Evolutionary conservation across 2,797 vertebrate species (phyloP).

Genomic region (Hemibagrus guttatus): DNA sequence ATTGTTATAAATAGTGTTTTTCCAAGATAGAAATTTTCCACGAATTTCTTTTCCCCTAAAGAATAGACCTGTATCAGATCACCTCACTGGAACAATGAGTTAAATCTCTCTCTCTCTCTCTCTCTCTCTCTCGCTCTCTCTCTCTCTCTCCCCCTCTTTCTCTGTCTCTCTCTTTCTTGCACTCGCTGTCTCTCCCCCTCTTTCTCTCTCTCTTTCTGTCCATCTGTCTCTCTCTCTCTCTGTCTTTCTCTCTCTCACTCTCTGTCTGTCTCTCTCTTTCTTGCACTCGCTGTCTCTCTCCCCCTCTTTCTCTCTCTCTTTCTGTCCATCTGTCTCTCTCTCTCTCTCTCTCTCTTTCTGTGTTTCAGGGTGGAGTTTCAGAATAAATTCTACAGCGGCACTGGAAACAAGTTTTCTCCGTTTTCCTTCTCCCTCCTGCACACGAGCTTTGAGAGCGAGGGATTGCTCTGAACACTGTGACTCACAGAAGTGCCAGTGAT

Average conservation of each 20-base stretch:
- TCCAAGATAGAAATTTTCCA: neutral
- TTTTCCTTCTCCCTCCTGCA: constrained; percentile 86
- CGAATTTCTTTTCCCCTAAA: too few species aligned
- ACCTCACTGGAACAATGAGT: neutral
- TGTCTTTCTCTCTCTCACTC: neutral
- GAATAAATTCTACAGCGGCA: constrained; percentile 93
- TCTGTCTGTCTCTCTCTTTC: neutral
- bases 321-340: constrained; percentile 33
- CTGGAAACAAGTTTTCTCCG: constrained; percentile 90
- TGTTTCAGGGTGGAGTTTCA: constrained; percentile 95
- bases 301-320: neutral
- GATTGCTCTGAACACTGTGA: constrained; percentile 66
- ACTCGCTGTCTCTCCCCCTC: too few species aligned
- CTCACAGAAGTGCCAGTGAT: neutral
- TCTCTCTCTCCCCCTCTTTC: constrained; percentile 39
- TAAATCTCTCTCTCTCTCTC: neutral
- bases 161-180: constrained; percentile 28
- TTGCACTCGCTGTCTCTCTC: neutral
- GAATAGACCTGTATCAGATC: neutral
- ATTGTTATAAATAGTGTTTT: too few species aligned
- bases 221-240: neutral
- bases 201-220: neutral
- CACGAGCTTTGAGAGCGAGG: constrained; percentile 73
- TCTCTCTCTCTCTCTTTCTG: constrained; percentile 39
- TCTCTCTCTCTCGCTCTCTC: constrained; percentile 30